Percentiles rank a stretch among this genome's conserved stretches.
These are phyloP conservation scores for Icerya purchasi DNA, from an alignment of 2,888 invertebrate genomes.

Conservation along the genomic window DNA sequence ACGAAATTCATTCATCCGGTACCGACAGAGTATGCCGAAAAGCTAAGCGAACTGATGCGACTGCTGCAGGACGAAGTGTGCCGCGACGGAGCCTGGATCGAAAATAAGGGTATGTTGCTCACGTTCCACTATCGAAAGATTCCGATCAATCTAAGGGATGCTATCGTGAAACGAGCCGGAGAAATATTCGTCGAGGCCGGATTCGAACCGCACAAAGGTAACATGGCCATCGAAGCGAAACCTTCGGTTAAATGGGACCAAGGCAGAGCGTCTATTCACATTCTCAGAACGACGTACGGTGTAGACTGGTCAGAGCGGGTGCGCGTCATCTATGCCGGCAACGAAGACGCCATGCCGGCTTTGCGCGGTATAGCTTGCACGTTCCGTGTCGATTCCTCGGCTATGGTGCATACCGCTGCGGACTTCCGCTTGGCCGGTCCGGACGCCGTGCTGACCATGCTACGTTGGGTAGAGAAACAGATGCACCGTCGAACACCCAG, in stretches of 20 bases:
- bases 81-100: constrained; percentile 27
- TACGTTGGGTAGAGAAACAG: constrained; percentile 25
- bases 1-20: constrained; percentile 26
- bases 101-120: constrained; percentile 26
- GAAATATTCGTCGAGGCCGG: constrained; percentile 24
- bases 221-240: constrained; percentile 26
- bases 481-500: constrained; percentile 22
- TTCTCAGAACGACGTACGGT: constrained; percentile 26
- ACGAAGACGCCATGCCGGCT: constrained; percentile 26
- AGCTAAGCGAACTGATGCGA: constrained; percentile 23
- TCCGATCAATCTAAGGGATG: constrained; percentile 21
- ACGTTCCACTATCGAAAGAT: constrained; percentile 27
- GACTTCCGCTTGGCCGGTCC: constrained; percentile 25
- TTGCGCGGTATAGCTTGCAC: constrained; percentile 27
- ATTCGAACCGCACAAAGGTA: constrained; percentile 24
- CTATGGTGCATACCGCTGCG: constrained; percentile 25
- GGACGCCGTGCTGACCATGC: constrained; percentile 25
- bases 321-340: constrained; percentile 26
- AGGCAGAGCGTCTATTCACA: constrained; percentile 26
- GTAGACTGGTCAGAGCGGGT: constrained; percentile 28
- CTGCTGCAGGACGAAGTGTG: constrained; percentile 24
- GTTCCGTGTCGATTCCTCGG: constrained; percentile 25
- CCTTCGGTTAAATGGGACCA: constrained; percentile 27
- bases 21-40: constrained; percentile 25
- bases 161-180: constrained; percentile 23